A percentile compares a stretch with the other conserved stretches of the same genome.
phyloP scores from a whole-genome alignment of 2,113 vertebrate genomes.

The Trinectes maculatus region DNA sequence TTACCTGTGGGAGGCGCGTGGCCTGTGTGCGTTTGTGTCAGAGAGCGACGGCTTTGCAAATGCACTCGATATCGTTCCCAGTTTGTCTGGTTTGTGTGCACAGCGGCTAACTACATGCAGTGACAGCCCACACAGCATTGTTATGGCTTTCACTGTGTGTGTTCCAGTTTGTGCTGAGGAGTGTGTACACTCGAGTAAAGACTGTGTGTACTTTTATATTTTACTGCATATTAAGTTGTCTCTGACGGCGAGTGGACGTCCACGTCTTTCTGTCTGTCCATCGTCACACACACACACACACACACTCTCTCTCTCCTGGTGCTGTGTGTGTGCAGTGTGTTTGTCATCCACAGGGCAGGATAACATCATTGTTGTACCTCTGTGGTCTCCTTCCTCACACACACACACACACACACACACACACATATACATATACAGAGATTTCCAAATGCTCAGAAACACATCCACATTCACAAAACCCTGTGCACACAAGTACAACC shows the following conservation, averaged over 20 bases:
- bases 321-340: conserved; percentile 40
- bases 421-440: conserved; percentile 35
- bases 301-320: conserved; percentile 4
- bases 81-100: background rate
- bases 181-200: background rate
- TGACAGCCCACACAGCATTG: background rate
- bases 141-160: background rate
- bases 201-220: background rate
- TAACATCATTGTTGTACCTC: conserved; percentile 34
- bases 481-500: conserved; percentile 50
- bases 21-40: conserved; percentile 3
- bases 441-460: conserved; percentile 54
- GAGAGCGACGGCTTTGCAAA: conserved; percentile 17
- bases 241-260: no score
- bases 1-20: conserved; percentile 39
- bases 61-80: conserved; percentile 1
- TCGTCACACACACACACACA: background rate
- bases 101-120: background rate
- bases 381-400: conserved; percentile 49
- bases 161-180: background rate
- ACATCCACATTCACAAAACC: conserved; percentile 31
- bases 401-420: conserved; percentile 6
- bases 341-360: conserved; percentile 36
- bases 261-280: background rate
- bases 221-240: background rate